Conservation (phyloP, 1,140 invertebrate species). For the Acromyrmex charruanus region DNA sequence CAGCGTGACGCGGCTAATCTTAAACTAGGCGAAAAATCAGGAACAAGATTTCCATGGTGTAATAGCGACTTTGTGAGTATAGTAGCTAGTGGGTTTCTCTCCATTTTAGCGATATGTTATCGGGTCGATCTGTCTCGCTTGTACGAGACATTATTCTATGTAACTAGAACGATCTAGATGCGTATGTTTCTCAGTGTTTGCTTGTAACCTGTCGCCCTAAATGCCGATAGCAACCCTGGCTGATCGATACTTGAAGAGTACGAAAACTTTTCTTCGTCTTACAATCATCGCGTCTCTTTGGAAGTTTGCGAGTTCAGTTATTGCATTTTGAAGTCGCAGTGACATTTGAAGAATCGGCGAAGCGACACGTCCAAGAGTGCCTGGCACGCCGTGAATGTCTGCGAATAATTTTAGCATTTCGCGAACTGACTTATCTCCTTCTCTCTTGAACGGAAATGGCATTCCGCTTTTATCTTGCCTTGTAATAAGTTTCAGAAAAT, state of each 20-base stretch:
- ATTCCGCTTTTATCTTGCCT: slow-evolving; percentile 59
- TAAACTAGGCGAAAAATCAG: slow-evolving; percentile 17
- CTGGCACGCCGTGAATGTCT: slow-evolving; percentile 4
- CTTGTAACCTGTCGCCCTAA: slow-evolving; percentile 12
- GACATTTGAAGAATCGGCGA: slow-evolving; percentile 35
- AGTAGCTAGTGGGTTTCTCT: neutral
- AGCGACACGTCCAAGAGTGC: slow-evolving; percentile 5
- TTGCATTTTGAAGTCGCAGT: slow-evolving; percentile 32
- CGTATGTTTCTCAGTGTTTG: slow-evolving; percentile 13
- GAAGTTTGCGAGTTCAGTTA: slow-evolving; percentile 49
- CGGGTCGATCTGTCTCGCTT: slow-evolving; percentile 66
- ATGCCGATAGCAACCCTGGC: neutral
- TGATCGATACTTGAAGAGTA: slow-evolving; percentile 13
- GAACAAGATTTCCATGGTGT: slow-evolving; percentile 32
- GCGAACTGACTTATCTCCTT: slow-evolving; percentile 67
- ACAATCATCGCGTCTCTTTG: neutral
- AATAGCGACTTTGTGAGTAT: neutral
- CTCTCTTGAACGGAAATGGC: slow-evolving; percentile 8
- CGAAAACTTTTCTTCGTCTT: slow-evolving; percentile 11
- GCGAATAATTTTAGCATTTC: slow-evolving; percentile 43
- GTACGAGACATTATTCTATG: slow-evolving; percentile 69
- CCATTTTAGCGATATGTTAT: slow-evolving; percentile 64
- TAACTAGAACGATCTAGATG: slow-evolving; percentile 76
- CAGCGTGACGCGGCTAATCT: slow-evolving; percentile 19
- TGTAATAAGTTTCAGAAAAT: slow-evolving; percentile 41